Percentiles rank a stretch among this genome's conserved stretches.
These are phyloP conservation scores for Pseudochirops corinnae DNA, from an alignment of 2,797 vertebrate species.

Conservation along the genomic window DNA sequence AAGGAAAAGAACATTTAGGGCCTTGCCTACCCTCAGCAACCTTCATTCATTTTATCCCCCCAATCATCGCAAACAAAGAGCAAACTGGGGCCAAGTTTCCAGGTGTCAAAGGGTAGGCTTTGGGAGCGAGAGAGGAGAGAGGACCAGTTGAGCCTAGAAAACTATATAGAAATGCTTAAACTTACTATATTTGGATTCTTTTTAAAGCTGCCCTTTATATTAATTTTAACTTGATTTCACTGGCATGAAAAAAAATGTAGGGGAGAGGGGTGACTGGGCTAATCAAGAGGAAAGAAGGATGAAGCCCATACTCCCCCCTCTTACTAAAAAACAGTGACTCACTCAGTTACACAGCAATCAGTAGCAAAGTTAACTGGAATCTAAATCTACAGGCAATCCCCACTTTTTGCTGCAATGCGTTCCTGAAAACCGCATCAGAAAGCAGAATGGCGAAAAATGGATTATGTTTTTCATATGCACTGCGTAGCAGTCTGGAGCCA, in stretches of 20 bases:
- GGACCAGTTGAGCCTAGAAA: not conserved
- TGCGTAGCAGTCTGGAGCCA: not conserved
- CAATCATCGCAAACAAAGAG: not conserved
- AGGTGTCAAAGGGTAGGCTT: constrained; percentile 14
- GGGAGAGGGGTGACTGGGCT: not conserved
- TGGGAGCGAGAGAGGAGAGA: not conserved
- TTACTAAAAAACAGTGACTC: not conserved
- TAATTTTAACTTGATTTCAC: constrained; percentile 30
- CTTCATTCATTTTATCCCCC: constrained; percentile 25
- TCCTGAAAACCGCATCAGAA: not conserved
- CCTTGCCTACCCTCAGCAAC: constrained; percentile 7
- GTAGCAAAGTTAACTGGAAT: not conserved
- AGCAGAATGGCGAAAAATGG: not conserved
- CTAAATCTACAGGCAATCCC: not conserved
- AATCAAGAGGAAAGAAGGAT: not conserved
- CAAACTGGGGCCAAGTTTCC: constrained; percentile 3
- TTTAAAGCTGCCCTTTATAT: constrained; percentile 7
- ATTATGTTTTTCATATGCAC: not conserved
- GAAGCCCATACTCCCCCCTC: not conserved
- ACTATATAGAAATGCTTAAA: not conserved
- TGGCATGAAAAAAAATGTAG: not conserved
- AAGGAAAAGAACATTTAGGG: constrained; percentile 35
- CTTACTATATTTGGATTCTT: not conserved
- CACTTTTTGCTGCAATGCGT: not conserved
- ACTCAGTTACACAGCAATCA: not conserved